A percentile compares a stretch with the other conserved stretches of the same genome.
Conservation (phyloP, 2,113 vertebrate genomes). For the Mesocricetus auratus region DNA sequence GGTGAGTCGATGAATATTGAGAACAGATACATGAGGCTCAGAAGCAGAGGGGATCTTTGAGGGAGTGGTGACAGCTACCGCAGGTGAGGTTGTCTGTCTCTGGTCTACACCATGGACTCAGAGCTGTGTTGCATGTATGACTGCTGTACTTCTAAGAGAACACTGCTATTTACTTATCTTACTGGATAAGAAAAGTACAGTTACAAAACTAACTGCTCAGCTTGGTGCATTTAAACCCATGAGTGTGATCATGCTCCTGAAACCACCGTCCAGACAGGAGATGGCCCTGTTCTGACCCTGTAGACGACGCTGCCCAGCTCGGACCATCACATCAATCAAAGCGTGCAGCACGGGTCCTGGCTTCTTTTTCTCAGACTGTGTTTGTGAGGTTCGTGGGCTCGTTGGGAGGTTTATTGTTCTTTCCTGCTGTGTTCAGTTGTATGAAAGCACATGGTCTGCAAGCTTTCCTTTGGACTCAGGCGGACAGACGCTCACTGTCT, state of each 20-base stretch:
- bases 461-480: fast-evolving
- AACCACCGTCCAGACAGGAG: not conserved
- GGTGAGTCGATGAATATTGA: fast-evolving
- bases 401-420: fast-evolving
- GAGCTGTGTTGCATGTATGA: fast-evolving
- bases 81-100: fast-evolving
- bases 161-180: too few relatives aligned
- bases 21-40: fast-evolving
- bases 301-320: not conserved
- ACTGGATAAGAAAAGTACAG: fast-evolving
- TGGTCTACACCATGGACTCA: fast-evolving
- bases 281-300: fast-evolving
- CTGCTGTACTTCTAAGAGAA: fast-evolving
- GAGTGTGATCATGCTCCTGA: not conserved
- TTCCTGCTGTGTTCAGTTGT: fast-evolving
- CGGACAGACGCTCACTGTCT: fast-evolving
- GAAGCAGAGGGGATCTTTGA: fast-evolving
- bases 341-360: fast-evolving
- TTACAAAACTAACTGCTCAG: fast-evolving
- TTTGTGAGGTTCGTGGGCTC: not conserved
- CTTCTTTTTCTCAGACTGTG: fast-evolving
- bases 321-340: fast-evolving
- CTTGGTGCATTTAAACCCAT: too few relatives aligned
- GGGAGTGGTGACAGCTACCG: fast-evolving
- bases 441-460: fast-evolving